phyloP scores from a whole-genome alignment of 2,888 invertebrate genomes.

The Dolichomitus sp. region DNA sequence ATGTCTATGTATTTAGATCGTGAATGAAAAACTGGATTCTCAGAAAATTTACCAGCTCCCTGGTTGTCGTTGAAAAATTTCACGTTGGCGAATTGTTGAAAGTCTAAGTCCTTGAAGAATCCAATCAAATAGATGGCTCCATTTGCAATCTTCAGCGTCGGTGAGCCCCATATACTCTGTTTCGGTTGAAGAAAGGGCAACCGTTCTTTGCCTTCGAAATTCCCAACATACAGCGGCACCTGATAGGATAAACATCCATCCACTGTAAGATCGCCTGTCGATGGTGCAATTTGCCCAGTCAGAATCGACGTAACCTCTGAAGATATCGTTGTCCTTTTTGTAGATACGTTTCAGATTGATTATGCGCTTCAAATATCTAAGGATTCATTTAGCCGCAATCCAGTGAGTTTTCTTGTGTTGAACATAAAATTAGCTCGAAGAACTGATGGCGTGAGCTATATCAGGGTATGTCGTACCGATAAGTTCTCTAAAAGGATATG shows the following conservation, averaged over 20 bases:
- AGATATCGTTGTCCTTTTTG: background rate
- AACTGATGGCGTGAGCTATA: background rate
- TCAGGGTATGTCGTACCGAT: conserved; percentile 24
- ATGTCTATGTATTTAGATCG: conserved; percentile 67
- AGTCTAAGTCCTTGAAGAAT: conserved; percentile 55
- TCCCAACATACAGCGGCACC: conserved; percentile 58
- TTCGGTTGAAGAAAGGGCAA: conserved; percentile 50
- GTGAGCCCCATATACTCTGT: conserved; percentile 57
- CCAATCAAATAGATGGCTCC: conserved; percentile 51
- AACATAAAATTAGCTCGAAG: background rate
- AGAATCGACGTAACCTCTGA: conserved; percentile 45
- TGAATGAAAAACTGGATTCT: conserved; percentile 61
- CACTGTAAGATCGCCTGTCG: conserved; percentile 41
- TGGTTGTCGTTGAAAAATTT: conserved; percentile 62
- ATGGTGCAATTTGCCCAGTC: conserved; percentile 52
- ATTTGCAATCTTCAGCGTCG: conserved; percentile 51
- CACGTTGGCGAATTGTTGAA: background rate
- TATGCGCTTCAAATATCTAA: conserved; percentile 50
- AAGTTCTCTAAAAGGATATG: conserved; percentile 24
- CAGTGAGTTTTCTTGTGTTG: background rate
- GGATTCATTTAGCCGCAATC: background rate
- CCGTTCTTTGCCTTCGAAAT: conserved; percentile 60
- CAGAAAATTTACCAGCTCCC: conserved; percentile 52
- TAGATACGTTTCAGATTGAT: background rate
- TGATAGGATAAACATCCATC: conserved; percentile 45